Conservation (phyloP, 2,888 invertebrate genomes). For the Mystacides longicornis region DNA sequence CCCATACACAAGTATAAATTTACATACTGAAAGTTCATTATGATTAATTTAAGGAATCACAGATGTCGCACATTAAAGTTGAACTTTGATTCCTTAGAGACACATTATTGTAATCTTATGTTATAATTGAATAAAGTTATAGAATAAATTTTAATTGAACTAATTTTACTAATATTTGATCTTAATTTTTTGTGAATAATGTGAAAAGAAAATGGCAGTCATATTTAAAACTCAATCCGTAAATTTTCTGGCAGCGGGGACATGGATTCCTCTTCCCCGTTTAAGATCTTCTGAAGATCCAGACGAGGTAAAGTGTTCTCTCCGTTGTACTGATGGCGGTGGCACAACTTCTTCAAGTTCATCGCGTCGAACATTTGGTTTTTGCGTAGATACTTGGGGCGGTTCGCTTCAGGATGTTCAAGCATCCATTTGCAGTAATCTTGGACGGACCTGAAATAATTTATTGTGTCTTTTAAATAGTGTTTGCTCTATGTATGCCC, state of each 20-base stretch:
- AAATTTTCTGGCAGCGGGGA: conserved; percentile 20
- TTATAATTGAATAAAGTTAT: too few relatives aligned
- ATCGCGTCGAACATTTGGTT: conserved; percentile 47
- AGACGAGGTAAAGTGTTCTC: conserved; percentile 19
- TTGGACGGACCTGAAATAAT: conserved; percentile 51
- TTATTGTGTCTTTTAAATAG: too few relatives aligned
- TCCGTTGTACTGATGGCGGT: conserved; percentile 15
- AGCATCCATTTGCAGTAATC: conserved; percentile 52
- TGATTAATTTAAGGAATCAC: too few relatives aligned
- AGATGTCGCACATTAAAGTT: too few relatives aligned
- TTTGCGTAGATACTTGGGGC: conserved; percentile 47
- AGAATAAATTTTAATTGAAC: too few relatives aligned
- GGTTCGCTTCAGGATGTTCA: conserved; percentile 45
- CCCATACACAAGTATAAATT: too few relatives aligned
- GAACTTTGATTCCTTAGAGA: too few relatives aligned
- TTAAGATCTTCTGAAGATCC: conserved; percentile 14
- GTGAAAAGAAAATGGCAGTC: too few relatives aligned
- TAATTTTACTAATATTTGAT: background rate
- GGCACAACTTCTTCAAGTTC: conserved; percentile 31
- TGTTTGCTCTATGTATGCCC: too few relatives aligned
- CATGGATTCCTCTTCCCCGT: conserved; percentile 5
- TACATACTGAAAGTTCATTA: too few relatives aligned
- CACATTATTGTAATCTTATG: too few relatives aligned
- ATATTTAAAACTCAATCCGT: too few relatives aligned
- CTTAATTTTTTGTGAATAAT: background rate